These are phyloP conservation scores for Drosophila kikkawai DNA, from an alignment of 1,140 invertebrate genomes.

Conservation along the genomic window DNA sequence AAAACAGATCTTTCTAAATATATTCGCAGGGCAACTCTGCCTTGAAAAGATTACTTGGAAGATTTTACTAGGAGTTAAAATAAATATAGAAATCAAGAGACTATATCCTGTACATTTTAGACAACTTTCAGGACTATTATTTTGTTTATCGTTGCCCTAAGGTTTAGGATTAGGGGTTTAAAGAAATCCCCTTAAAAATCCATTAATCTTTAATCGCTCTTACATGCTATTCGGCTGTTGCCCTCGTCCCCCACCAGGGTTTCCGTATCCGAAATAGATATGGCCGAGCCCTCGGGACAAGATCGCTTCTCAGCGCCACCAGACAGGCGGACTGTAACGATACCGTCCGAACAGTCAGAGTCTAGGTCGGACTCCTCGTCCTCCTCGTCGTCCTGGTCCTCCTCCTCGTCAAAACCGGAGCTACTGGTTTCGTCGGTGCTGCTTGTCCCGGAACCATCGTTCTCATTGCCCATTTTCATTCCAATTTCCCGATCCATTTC, in stretches of 20 bases:
- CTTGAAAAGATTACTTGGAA: too few relatives aligned
- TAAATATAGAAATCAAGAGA: neutral
- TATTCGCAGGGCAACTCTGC: neutral
- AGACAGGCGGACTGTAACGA: conserved; percentile 30
- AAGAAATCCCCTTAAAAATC: neutral
- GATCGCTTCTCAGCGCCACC: conserved; percentile 58
- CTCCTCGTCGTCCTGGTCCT: conserved; percentile 1
- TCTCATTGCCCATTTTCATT: neutral
- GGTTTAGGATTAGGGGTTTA: too few relatives aligned
- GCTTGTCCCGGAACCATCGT: neutral
- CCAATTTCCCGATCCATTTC: neutral
- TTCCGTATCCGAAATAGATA: conserved; percentile 62
- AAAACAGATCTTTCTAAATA: neutral
- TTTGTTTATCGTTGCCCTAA: too few relatives aligned
- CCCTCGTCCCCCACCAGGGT: conserved; percentile 60
- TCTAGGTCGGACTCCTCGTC: conserved; percentile 17
- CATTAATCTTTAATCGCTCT: conserved; percentile 10
- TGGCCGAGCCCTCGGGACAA: conserved; percentile 3
- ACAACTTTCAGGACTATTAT: too few relatives aligned
- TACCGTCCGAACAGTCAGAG: conserved; percentile 9
- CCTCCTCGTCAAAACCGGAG: conserved; percentile 17
- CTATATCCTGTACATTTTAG: too few relatives aligned
- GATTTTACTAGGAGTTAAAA: too few relatives aligned
- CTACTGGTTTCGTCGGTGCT: conserved; percentile 34
- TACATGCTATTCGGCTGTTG: conserved; percentile 40